A percentile compares a stretch with the other conserved stretches of the same genome.
Conservation (phyloP, 2,797 vertebrate genomes). For the Antennarius maculatus region DNA sequence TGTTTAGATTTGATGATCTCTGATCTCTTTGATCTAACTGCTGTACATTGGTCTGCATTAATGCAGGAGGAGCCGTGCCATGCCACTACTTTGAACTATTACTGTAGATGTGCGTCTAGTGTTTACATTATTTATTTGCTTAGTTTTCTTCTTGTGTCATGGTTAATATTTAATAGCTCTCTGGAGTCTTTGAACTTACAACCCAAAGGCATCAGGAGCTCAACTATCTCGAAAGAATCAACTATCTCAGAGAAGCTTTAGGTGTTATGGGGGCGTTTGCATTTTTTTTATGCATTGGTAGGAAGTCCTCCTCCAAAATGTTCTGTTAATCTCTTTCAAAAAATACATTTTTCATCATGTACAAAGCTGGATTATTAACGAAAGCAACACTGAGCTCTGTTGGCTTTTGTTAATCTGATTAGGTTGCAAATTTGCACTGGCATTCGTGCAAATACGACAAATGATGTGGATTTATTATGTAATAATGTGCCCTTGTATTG, state of each 20-base stretch:
- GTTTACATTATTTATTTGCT: constrained; percentile 64
- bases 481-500: background rate
- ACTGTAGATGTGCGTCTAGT: constrained; percentile 4
- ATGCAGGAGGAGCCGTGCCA: background rate
- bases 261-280: constrained; percentile 12
- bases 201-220: constrained; percentile 33
- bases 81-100: constrained; percentile 12
- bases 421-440: background rate
- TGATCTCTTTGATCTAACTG: background rate
- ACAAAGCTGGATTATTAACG: background rate
- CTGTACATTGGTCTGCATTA: constrained; percentile 19
- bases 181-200: constrained; percentile 45
- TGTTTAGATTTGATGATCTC: background rate
- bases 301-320: background rate
- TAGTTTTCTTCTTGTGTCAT: constrained; percentile 39
- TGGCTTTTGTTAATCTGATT: background rate
- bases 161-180: constrained; percentile 58
- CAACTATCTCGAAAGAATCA: constrained; percentile 30
- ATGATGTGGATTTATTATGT: background rate
- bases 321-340: constrained; percentile 1
- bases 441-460: background rate
- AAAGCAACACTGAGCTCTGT: background rate
- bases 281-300: background rate
- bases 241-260: background rate
- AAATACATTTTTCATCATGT: background rate